A percentile compares a stretch with the other conserved stretches of the same genome.
phyloP scores from a whole-genome alignment of 2,113 vertebrate genomes.

The Camelus bactrianus region DNA sequence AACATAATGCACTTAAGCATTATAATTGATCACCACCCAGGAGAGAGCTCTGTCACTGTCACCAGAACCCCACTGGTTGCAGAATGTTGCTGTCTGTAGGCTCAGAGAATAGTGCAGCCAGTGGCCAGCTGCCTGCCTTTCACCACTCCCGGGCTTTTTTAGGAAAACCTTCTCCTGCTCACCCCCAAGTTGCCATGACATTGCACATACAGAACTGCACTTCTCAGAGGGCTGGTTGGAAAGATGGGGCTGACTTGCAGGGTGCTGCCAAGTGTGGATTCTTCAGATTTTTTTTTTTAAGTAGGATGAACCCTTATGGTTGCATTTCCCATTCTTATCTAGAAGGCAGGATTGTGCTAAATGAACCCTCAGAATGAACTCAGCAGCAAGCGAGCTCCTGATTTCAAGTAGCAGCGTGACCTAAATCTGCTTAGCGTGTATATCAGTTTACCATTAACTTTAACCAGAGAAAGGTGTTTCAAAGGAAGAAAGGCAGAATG shows the following conservation, averaged over 20 bases:
- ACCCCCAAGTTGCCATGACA: neutral
- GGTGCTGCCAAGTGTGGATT: neutral
- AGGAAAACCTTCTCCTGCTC: conserved; percentile 37
- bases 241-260: conserved; percentile 11
- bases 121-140: conserved; percentile 43
- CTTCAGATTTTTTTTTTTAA: neutral
- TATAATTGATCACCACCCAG: conserved; percentile 63
- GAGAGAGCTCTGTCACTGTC: conserved; percentile 70
- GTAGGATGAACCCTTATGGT: neutral
- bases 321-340: neutral
- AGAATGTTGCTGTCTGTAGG: conserved; percentile 43
- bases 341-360: conserved; percentile 23
- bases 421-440: conserved; percentile 58
- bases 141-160: neutral
- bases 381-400: neutral
- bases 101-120: conserved; percentile 36
- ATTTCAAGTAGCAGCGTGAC: conserved; percentile 54
- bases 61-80: neutral
- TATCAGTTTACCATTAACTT: neutral
- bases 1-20: conserved; percentile 69
- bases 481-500: neutral
- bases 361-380: conserved; percentile 32
- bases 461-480: neutral
- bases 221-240: neutral
- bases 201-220: neutral